Conservation (phyloP, 92 coral and sea anemone species). For the Plumapathes pennacea region DNA sequence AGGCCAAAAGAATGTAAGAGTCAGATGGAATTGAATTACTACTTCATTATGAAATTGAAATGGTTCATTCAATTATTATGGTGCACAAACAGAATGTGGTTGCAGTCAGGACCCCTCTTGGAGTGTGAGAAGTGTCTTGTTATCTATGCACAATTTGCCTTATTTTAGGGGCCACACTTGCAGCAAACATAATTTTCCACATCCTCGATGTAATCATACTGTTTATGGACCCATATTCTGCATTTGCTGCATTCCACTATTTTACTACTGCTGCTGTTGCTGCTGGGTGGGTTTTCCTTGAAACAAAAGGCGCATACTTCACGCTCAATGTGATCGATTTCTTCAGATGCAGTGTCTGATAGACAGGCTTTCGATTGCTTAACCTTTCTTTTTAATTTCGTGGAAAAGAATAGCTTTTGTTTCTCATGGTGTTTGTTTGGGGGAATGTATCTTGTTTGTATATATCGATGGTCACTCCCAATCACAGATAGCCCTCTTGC, state of each 20-base stretch:
- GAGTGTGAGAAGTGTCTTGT: too few relatives aligned
- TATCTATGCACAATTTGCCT: too few relatives aligned
- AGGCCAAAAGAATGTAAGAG: too few relatives aligned
- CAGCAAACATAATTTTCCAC: constrained; percentile 23
- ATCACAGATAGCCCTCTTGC: constrained; percentile 25
- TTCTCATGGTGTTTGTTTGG: constrained; percentile 20
- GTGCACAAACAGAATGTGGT: too few relatives aligned
- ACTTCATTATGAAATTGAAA: too few relatives aligned
- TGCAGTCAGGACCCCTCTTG: too few relatives aligned
- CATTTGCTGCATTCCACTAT: constrained; percentile 37
- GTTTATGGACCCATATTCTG: constrained; percentile 21
- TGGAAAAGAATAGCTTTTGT: constrained; percentile 29
- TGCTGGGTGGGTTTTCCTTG: constrained; percentile 24
- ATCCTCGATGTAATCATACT: constrained; percentile 26
- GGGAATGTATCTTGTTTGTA: constrained; percentile 6
- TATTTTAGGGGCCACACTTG: constrained; percentile 7
- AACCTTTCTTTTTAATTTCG: constrained; percentile 5
- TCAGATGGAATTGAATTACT: too few relatives aligned
- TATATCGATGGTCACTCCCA: constrained; percentile 33
- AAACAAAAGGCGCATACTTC: constrained; percentile 38
- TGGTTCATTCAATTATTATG: too few relatives aligned
- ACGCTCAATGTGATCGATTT: neutral
- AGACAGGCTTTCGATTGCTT: neutral
- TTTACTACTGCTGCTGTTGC: neutral
- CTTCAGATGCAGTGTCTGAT: constrained; percentile 9